Evolutionary conservation across 2,888 invertebrate species (phyloP), one percentile per base, ranked within the genome.

Genomic region (Labia minor): DNA sequence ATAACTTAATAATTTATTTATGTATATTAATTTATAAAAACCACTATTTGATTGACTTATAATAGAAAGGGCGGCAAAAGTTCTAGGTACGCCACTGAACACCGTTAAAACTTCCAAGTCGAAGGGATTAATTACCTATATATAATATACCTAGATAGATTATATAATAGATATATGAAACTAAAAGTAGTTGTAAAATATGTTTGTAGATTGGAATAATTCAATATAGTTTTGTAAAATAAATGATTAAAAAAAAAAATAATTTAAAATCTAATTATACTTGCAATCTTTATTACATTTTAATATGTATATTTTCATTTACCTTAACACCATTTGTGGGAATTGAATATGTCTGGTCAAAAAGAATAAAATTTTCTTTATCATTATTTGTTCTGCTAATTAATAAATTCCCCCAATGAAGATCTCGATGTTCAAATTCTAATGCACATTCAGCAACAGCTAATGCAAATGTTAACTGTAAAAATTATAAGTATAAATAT

Each of bases 351-450:
- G 76, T 73, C 19, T 77, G 74, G 1, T 81, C 83, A 20, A 82
- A 74, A 2, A 90, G 70, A 18, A 75, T 78, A 74, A 81, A 90
- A 0, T 72, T 72, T 1, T 82, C 73, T 70, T 81, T 79, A 76
- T 83, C 79, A 11, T 85, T 80, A 1, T 83, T 79, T 1, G 87
- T 87, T 65, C 81, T 80, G 18, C 85, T 81, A 33, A 97, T 83
- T 64, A 98, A 79, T 68, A 97, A 83, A 78, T 98, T 98, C 11
- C 96, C 96, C 89, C 93, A 91, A 78, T 98, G 98, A 69, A 98
- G 81, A 77, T 98, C 98, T 61, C 98, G 84, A 75, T 98, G 98
- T 76, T 98, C 98, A 77, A 98, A 98, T 76, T 92, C 84, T 64
- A 88, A 81, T 4, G 84, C 83, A 70, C 83, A 81, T 77, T 98